A percentile compares a stretch with the other conserved stretches of the same genome.
Evolutionary conservation across 2,113 vertebrate genomes (phyloP).

Genomic region (Antechinus flavipes): DNA sequence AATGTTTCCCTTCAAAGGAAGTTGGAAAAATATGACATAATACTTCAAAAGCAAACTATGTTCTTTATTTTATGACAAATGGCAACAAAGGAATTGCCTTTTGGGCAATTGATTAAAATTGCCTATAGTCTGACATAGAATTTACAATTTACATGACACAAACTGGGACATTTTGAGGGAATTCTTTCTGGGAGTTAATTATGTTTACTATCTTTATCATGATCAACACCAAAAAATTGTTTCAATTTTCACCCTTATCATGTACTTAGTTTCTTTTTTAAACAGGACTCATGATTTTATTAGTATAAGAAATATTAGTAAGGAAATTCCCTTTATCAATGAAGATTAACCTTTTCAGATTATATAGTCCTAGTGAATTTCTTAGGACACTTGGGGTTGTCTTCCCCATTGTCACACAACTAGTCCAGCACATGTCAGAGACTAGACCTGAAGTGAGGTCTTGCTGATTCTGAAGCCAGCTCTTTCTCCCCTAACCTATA

Average conservation of each 20-base stretch:
- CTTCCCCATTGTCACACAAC: not conserved
- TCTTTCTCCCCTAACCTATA: not conserved
- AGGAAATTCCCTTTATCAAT: not conserved
- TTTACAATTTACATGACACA: not conserved
- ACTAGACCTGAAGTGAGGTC: not conserved
- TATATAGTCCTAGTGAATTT: not conserved
- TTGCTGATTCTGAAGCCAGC: not conserved
- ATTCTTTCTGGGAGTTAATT: constrained; percentile 24
- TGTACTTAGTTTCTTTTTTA: not conserved
- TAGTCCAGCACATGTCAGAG: not conserved
- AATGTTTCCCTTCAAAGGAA: constrained; percentile 5
- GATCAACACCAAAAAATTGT: not conserved
- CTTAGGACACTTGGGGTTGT: not conserved
- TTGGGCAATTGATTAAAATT: not conserved
- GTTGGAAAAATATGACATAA: not conserved
- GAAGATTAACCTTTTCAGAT: not conserved
- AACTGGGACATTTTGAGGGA: constrained; percentile 56
- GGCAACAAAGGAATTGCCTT: not conserved
- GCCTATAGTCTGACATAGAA: constrained; percentile 18
- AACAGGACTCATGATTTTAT: not conserved
- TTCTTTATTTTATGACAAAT: constrained; percentile 21
- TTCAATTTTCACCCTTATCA: not conserved
- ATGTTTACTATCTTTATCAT: constrained; percentile 59
- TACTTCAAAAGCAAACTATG: constrained; percentile 1
- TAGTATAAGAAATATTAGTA: not conserved